Base-by-base conservation (phyloP, 2,797 vertebrate genomes). In the Cheirogaleus major region DNA sequence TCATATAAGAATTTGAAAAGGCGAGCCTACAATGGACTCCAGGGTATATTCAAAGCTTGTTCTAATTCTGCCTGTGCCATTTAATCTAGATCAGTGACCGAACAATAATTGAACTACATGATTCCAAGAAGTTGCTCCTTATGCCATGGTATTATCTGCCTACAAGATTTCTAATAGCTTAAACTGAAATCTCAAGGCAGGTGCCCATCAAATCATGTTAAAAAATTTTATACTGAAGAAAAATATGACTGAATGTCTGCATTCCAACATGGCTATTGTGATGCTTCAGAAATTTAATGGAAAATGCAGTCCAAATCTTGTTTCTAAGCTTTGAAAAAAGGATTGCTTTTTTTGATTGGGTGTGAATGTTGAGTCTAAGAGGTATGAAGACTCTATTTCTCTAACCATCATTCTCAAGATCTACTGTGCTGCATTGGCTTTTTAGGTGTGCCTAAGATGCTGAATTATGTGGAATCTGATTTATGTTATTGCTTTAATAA, bases 261-360 rank as follows among this genome's bases (percentile, higher is more conserved):
- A 83, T 97, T 95, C 97, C 97, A 98, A 97, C 86, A 91, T 97
- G 96, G 93, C 88, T 93, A 59, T 97, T 87, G 80, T 0, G 15
- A n/a, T 52, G 87, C 96, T 98, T 98, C 95, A 95, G 96, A 94
- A 97, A 96, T 97, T 92, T 97, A 98, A 98, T 98, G 97, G 93
- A 91, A 98, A 97, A 96, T 97, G 67, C 38, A 96, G 57, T 96
- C 89, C 48, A 82, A 96, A 94, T 72, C 92, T 78, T 59, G n/a
- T 75, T 96, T 94, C 81, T 90, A 55, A 97, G 35, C 50, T 90
- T 93, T 79, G 57, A 95, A 92, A 82, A 91, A 65, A 92, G 7
- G 15, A 75, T 67, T 78, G 32, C 63, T 73, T 52, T 93, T 88
- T 88, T 86, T 25, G 45, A 67, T 79, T 67, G 67, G 27, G 43